Evolutionary conservation across 2,113 vertebrate genomes (phyloP), one percentile per base, ranked within the genome.

Genomic region (Silurus glanis): DNA sequence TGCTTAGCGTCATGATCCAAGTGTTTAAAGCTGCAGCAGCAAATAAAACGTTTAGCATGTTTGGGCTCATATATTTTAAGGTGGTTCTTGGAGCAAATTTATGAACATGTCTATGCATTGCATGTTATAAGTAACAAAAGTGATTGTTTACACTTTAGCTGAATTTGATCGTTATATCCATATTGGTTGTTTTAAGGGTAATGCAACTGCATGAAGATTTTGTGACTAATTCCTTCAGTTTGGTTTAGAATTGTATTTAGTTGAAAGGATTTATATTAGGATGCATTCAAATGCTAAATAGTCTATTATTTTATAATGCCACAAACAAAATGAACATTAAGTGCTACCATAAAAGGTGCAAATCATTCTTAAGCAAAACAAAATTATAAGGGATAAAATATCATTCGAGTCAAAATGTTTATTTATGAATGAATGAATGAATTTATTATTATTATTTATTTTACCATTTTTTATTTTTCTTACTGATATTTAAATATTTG

Each of bases 1-100:
- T 89, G 90, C 72, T 58, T 85, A 88, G 87, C 71, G 91, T 91
- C 91, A 89, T 87, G 72, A 90, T 87, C 80, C 53, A 56, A 37
- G 66, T 59, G 83, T 45, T 49, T 87, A 90, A 88, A 85, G 86
- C 16, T 72, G 56, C 56, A 69, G 37, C 82, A n/a, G 47, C 47
- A 82, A 67, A 14, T 62, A n/a, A 23, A 82, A 69, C 19, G 37
- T 69, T 13, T 45, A 45, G 0, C 21, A 56, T 55, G 14, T 61
- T 25, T 66, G 45, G 37, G 62, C 66, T 67, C 0, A 67, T 37
- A 13, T 16, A 5, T 58, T 1, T 69, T 28, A 13, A 17, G 25
- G 9, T 12, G 16, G 25, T 61, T 80, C 12, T 80, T 12, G 56
- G 28, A 61, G n/a, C 0, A 3, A 9, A 10, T 37, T 72, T 47